Evolutionary conservation across 1,140 invertebrate genomes (phyloP).

Genomic region (Elysia chlorotica): DNA sequence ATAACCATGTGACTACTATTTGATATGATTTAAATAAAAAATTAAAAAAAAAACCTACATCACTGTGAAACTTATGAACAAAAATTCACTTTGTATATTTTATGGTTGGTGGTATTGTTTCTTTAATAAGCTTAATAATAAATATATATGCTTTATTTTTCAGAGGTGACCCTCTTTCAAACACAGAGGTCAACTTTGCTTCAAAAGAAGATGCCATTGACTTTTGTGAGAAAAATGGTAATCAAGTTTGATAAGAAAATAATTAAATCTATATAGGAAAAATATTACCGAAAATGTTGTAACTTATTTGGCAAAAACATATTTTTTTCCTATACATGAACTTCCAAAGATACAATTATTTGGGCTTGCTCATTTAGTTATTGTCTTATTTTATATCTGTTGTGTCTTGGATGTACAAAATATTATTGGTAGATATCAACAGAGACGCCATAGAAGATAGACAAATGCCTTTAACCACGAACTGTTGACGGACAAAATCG

Average conservation of each 20-base stretch:
- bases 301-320: not conserved
- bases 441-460: too few relatives aligned
- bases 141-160: constrained; percentile 52
- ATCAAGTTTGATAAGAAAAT: too few relatives aligned
- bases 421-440: too few relatives aligned
- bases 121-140: not conserved
- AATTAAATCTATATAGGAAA: too few relatives aligned
- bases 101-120: not conserved
- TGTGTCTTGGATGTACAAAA: not conserved
- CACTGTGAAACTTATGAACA: too few relatives aligned
- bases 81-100: too few relatives aligned
- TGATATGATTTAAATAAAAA: too few relatives aligned
- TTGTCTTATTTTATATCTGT: not conserved
- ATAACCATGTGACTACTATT: too few relatives aligned
- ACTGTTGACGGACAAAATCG: too few relatives aligned
- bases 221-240: constrained; percentile 92
- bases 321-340: not conserved
- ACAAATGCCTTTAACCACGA: too few relatives aligned
- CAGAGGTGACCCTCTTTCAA: constrained; percentile 94
- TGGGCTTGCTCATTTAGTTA: not conserved
- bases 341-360: not conserved
- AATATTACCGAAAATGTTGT: too few relatives aligned
- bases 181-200: constrained; percentile 80
- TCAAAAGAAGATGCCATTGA: constrained; percentile 85
- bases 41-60: too few relatives aligned